phyloP scores from a whole-genome alignment of 2,113 vertebrate genomes.

The Burhinus oedicnemus region DNA sequence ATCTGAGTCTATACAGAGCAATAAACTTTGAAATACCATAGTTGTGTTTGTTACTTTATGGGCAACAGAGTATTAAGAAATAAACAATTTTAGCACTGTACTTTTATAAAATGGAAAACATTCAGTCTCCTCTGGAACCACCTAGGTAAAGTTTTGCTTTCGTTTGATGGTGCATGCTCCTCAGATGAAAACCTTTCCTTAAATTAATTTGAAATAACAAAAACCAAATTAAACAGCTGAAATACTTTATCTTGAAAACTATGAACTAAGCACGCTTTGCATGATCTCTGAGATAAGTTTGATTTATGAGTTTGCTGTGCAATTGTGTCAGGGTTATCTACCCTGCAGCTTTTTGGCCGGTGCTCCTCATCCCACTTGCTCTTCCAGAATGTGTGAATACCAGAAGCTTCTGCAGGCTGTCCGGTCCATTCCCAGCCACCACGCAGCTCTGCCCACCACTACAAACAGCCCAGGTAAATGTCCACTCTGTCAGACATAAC shows the following conservation, averaged over 20 bases:
- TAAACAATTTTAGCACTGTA: not conserved
- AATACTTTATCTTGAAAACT: constrained; percentile 59
- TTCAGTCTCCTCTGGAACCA: not conserved
- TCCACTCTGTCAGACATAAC: not conserved
- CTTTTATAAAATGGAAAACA: constrained; percentile 13
- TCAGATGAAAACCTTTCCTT: constrained; percentile 20
- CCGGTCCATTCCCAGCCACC: not conserved
- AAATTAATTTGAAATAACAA: constrained; percentile 56
- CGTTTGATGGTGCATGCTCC: not conserved
- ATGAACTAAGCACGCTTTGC: not conserved
- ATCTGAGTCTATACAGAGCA: not conserved
- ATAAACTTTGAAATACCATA: constrained; percentile 43
- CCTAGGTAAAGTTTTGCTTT: not conserved
- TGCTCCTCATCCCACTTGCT: constrained; percentile 11
- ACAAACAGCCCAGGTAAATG: constrained; percentile 12
- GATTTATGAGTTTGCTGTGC: constrained; percentile 48
- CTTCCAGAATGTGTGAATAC: not conserved
- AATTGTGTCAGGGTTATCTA: constrained; percentile 26
- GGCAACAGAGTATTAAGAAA: not conserved
- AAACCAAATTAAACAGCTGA: constrained; percentile 32
- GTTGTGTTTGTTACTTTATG: constrained; percentile 31
- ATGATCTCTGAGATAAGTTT: constrained; percentile 29
- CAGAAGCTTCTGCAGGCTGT: not conserved
- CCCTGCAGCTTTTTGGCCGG: not conserved
- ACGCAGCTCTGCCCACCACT: not conserved